Percentiles rank a stretch among this genome's conserved stretches.
Conservation (phyloP, 1,140 invertebrate species). For the Amyelois transitella region DNA sequence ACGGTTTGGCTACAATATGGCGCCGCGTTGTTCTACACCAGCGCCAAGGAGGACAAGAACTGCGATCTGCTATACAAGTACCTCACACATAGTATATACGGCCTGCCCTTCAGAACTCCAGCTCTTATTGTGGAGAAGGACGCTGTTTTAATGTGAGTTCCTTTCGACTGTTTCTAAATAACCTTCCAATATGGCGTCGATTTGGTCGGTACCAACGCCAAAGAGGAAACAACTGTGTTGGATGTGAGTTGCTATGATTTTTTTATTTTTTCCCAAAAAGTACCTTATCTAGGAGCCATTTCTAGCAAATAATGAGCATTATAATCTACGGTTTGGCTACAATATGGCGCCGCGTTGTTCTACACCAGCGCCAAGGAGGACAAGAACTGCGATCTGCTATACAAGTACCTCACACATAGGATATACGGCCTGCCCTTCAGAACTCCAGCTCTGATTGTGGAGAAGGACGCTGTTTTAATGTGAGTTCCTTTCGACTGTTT, state of each 20-base stretch:
- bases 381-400: constrained; percentile 98
- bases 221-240: too few species aligned
- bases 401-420: constrained; percentile 98
- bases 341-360: constrained; percentile 96
- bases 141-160: constrained; percentile 98
- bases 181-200: too few species aligned
- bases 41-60: constrained; percentile 99
- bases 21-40: constrained; percentile 97
- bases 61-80: constrained; percentile 99
- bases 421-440: constrained; percentile 97
- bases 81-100: constrained; percentile 97
- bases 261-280: too few species aligned
- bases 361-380: constrained; percentile 99
- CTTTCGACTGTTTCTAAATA: too few species aligned
- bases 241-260: too few species aligned
- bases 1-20: constrained; percentile 98
- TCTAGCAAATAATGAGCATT: too few species aligned
- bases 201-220: too few species aligned
- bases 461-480: constrained; percentile 99
- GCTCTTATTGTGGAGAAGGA: constrained; percentile 99
- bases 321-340: constrained; percentile 97
- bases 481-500: too few species aligned
- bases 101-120: constrained; percentile 94
- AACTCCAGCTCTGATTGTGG: constrained; percentile 96
- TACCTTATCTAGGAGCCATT: too few species aligned